Percentiles rank a stretch among this genome's conserved stretches.
Conservation (phyloP, 2,797 vertebrate species). For the Sebastes aleutianus region DNA sequence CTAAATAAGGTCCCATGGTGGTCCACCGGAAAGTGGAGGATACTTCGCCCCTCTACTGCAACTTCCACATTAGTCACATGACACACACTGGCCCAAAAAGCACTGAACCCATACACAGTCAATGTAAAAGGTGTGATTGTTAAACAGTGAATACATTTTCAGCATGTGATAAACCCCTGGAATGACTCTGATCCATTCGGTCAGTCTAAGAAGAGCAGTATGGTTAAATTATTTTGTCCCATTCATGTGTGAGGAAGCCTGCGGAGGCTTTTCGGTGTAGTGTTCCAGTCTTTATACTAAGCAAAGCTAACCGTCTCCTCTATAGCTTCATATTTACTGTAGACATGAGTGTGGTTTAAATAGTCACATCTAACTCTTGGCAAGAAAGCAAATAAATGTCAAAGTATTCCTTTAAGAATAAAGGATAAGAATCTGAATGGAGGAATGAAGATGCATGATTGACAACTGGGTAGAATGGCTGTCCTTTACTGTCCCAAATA, state of each 20-base stretch:
- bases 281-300: background rate
- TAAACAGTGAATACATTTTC: background rate
- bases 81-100: background rate
- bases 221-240: background rate
- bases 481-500: background rate
- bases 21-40: no score
- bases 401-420: background rate
- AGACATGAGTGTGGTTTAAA: background rate
- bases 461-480: background rate
- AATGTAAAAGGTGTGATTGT: background rate
- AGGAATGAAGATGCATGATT: background rate
- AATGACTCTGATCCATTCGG: background rate
- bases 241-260: background rate
- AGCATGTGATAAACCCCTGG: background rate
- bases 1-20: no score
- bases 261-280: background rate
- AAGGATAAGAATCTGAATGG: background rate
- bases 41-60: no score
- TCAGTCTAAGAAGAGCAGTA: background rate
- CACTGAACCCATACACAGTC: background rate
- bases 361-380: background rate
- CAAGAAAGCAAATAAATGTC: background rate
- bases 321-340: background rate
- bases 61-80: background rate
- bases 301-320: background rate